phyloP scores from a whole-genome alignment of 1,140 invertebrate species.

The Rhagoletis zephyria region DNA sequence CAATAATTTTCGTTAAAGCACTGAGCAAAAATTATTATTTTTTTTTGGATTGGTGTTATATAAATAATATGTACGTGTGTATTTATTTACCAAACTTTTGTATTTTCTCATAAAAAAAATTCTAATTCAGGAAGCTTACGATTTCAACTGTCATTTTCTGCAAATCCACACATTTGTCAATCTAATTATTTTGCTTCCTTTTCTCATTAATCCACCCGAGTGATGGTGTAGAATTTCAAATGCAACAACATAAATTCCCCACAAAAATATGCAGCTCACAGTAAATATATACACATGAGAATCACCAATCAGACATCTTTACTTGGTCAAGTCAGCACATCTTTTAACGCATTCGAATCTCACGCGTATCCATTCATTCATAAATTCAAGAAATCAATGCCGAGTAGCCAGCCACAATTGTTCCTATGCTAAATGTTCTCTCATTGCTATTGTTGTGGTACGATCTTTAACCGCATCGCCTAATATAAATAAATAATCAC shows the following conservation, averaged over 20 bases:
- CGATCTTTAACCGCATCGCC: neutral
- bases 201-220: neutral
- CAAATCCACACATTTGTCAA: neutral
- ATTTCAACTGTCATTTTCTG: neutral
- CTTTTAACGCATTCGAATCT: conserved; percentile 27
- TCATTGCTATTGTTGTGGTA: neutral
- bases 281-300: neutral
- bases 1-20: no score
- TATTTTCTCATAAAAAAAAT: no score
- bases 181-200: neutral
- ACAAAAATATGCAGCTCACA: neutral
- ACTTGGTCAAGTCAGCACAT: neutral
- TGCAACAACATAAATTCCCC: neutral
- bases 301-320: neutral
- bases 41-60: no score
- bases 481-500: neutral
- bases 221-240: neutral
- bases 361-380: conserved; percentile 55
- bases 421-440: neutral
- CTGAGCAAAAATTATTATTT: no score
- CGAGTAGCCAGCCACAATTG: conserved; percentile 9
- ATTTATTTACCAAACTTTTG: no score
- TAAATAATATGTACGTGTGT: no score
- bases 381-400: conserved; percentile 16
- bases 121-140: no score